phyloP scores from a whole-genome alignment of 2,888 invertebrate genomes.

The Orchestes rusci region DNA sequence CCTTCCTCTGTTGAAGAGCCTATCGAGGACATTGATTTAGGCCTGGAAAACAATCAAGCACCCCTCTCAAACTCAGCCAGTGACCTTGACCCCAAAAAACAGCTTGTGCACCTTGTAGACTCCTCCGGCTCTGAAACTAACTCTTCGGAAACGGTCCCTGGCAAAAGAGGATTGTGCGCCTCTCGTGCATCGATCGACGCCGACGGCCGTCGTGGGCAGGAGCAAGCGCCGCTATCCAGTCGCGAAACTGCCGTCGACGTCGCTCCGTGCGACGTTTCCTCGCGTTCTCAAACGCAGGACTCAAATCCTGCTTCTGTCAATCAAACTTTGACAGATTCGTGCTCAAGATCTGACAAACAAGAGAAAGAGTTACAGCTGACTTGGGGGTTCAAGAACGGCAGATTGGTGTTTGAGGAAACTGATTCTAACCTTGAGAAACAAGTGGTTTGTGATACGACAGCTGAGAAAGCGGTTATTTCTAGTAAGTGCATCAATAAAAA shows the following conservation, averaged over 20 bases:
- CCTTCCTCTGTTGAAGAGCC: background rate
- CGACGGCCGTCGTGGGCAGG: constrained; percentile 12
- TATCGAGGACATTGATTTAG: background rate
- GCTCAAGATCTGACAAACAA: background rate
- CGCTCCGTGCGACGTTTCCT: constrained; percentile 17
- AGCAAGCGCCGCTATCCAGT: constrained; percentile 20
- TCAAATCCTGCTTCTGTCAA: constrained; percentile 13
- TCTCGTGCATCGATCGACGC: constrained; percentile 21
- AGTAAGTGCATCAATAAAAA: constrained; percentile 35
- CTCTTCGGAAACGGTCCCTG: constrained; percentile 16
- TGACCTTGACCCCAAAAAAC: constrained; percentile 13
- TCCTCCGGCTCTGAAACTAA: constrained; percentile 10
- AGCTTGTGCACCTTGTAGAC: constrained; percentile 13
- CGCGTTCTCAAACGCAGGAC: constrained; percentile 12
- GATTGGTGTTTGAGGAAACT: constrained; percentile 19
- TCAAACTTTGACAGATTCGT: constrained; percentile 7
- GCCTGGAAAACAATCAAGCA: no score
- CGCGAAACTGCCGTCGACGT: constrained; percentile 20
- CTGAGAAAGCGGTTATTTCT: constrained; percentile 5
- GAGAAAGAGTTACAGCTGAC: constrained; percentile 9
- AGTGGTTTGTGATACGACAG: constrained; percentile 13
- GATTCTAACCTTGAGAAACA: constrained; percentile 16
- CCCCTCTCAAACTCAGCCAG: background rate
- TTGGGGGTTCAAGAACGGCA: constrained; percentile 22
- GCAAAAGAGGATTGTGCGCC: constrained; percentile 20